Conservation (phyloP, 2,113 vertebrate genomes). For the Tympanuchus pallidicinctus region DNA sequence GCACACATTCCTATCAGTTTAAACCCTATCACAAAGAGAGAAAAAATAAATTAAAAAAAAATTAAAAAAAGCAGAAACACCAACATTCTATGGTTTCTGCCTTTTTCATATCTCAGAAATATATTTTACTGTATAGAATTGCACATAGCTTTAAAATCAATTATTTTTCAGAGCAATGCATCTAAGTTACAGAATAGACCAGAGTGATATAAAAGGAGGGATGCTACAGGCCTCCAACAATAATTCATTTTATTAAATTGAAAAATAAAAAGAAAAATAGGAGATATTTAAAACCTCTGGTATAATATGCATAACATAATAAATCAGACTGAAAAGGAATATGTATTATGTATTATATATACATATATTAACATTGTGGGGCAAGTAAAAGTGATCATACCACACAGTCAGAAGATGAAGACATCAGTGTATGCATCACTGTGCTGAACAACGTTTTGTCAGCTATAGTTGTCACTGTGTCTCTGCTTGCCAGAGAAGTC, state of each 20-base stretch:
- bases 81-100: not conserved
- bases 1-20: not conserved
- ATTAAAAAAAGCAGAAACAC: not conserved
- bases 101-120: not conserved
- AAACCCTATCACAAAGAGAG: not conserved
- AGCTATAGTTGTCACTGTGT: not conserved
- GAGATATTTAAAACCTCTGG: not conserved
- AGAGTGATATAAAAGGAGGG: not conserved
- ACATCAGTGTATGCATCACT: slow-evolving; percentile 36
- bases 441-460: slow-evolving; percentile 60
- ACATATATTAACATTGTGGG: not conserved
- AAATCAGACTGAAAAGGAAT: not conserved
- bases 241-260: not conserved
- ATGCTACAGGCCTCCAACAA: not conserved
- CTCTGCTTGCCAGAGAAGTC: slow-evolving; percentile 1
- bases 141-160: not conserved
- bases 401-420: slow-evolving; percentile 63
- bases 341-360: not conserved
- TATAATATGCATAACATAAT: not conserved
- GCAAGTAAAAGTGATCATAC: slow-evolving; percentile 54
- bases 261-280: not conserved
- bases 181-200: not conserved
- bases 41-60: not conserved
- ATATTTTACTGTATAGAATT: not conserved
- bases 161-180: not conserved